These are phyloP conservation scores for Drosophila insularis DNA, from an alignment of 1,140 invertebrate species.

Conservation along the genomic window DNA sequence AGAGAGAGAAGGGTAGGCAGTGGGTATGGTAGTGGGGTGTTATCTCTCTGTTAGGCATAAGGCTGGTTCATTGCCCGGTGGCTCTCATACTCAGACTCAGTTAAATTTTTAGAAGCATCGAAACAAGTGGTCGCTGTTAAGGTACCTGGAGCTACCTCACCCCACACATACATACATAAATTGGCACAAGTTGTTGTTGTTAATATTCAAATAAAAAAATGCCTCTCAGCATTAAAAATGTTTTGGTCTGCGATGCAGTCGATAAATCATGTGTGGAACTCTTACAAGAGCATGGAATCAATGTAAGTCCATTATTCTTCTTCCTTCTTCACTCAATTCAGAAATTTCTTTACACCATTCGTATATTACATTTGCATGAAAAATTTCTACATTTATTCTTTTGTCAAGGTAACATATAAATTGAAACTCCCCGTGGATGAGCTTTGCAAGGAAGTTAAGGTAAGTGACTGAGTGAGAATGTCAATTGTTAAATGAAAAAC, in stretches of 20 bases:
- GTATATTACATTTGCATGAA: background rate
- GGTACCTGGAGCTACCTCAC: background rate
- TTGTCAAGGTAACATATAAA: constrained; percentile 83
- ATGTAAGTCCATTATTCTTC: constrained; percentile 84
- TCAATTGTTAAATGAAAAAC: background rate
- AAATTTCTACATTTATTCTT: constrained; percentile 21
- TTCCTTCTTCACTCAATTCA: background rate
- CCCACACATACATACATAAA: background rate
- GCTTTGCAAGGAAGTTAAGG: constrained; percentile 92
- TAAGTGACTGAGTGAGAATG: constrained; percentile 83
- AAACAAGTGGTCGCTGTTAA: constrained; percentile 31
- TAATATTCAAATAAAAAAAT: constrained; percentile 38
- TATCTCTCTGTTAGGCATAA: constrained; percentile 9
- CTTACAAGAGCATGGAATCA: constrained; percentile 89
- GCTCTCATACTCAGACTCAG: constrained; percentile 41
- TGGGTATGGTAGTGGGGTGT: background rate
- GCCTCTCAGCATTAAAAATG: constrained; percentile 85
- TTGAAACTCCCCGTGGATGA: constrained; percentile 92
- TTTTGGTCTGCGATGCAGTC: constrained; percentile 96
- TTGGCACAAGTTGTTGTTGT: background rate
- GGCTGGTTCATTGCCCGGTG: constrained; percentile 48
- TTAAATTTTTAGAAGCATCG: constrained; percentile 42
- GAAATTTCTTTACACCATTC: background rate
- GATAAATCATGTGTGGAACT: constrained; percentile 92
- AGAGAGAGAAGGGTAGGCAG: background rate